phyloP scores from a whole-genome alignment of 2,797 vertebrate species.

The Enteromius mattozi region DNA sequence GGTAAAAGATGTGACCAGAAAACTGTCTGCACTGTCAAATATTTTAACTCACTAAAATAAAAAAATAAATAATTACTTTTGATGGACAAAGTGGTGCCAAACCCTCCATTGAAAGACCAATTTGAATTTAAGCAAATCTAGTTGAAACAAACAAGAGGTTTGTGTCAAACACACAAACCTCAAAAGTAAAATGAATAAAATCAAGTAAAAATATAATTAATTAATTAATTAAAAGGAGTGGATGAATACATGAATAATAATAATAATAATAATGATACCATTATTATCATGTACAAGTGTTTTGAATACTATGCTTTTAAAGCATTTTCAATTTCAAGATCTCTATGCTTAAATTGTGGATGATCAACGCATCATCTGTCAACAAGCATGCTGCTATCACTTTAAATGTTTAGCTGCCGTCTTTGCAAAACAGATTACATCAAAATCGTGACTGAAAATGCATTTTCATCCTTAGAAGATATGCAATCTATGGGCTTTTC shows the following conservation, averaged over 20 bases:
- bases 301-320: background rate
- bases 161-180: background rate
- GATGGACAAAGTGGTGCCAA: background rate
- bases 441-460: background rate
- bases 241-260: background rate
- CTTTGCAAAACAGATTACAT: conserved; percentile 12
- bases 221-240: background rate
- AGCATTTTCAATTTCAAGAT: background rate
- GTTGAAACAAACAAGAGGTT: background rate
- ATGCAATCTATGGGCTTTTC: conserved; percentile 1
- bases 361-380: background rate
- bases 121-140: background rate
- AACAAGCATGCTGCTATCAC: background rate
- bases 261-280: background rate
- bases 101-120: background rate
- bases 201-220: background rate
- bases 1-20: background rate
- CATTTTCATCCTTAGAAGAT: conserved; percentile 5
- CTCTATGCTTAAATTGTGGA: background rate
- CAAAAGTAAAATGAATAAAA: background rate
- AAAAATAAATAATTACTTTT: background rate
- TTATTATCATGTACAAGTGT: background rate
- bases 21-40: background rate
- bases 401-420: conserved; percentile 14
- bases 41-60: background rate